Evolutionary conservation across 2,888 invertebrate genomes (phyloP).

Genomic region (Diachrysia chrysitis): DNA sequence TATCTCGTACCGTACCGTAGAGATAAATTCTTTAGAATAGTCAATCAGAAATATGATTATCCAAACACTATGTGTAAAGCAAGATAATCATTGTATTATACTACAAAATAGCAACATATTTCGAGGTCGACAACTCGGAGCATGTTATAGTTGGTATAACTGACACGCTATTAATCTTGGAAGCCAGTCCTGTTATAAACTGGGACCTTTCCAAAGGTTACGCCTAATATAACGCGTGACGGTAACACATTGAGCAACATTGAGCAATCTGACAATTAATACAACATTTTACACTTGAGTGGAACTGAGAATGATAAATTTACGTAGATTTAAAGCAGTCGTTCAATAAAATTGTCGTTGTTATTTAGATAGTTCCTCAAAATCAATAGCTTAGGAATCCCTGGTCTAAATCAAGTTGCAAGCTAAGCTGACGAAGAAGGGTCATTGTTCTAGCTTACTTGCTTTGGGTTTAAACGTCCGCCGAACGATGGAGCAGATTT

Average conservation of each 20-base stretch:
- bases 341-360: too few species aligned
- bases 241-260: neutral
- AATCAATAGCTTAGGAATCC: neutral
- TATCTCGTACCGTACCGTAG: too few species aligned
- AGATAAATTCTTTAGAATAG: too few species aligned
- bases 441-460: neutral
- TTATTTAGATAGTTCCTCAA: neutral
- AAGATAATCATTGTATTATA: too few species aligned
- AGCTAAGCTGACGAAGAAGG: conserved; percentile 1
- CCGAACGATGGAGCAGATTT: conserved; percentile 12
- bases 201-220: neutral
- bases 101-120: neutral
- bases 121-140: neutral
- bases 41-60: too few species aligned
- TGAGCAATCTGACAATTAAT: neutral
- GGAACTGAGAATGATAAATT: neutral
- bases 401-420: neutral
- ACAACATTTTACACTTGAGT: neutral
- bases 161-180: conserved; percentile 1
- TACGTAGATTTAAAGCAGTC: neutral
- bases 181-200: neutral
- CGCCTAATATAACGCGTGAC: neutral
- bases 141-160: neutral
- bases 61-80: too few species aligned
- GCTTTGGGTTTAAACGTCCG: neutral